Evolutionary conservation across 2,797 vertebrate genomes (phyloP).

Genomic region (Lophotriccus pileatus): DNA sequence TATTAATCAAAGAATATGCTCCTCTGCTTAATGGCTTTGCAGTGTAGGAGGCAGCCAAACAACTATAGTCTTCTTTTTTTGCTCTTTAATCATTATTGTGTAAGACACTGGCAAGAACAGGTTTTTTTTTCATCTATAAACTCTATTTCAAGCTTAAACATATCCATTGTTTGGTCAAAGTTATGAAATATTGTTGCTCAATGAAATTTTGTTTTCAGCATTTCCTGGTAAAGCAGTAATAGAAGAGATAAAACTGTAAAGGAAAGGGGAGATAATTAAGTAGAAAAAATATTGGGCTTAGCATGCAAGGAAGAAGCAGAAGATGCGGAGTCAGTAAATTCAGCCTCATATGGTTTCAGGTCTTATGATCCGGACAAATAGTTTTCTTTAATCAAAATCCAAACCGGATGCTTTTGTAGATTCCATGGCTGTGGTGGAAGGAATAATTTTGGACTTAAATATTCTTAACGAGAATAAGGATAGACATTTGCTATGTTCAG

Average conservation of each 20-base stretch:
- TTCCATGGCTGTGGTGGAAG: not conserved
- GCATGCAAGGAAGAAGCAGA: not conserved
- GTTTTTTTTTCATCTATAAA: slow-evolving; percentile 38
- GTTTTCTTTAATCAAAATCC: not conserved
- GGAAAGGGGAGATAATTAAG: not conserved
- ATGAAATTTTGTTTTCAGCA: slow-evolving; percentile 51
- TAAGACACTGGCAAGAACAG: slow-evolving; percentile 30
- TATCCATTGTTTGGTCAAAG: slow-evolving; percentile 53
- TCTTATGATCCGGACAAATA: not conserved
- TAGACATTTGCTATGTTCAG: not conserved
- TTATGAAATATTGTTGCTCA: slow-evolving; percentile 63
- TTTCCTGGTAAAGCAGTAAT: slow-evolving; percentile 41
- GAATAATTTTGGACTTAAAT: not conserved
- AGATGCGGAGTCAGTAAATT: not conserved
- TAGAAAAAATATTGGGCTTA: not conserved
- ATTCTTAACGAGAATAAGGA: not conserved
- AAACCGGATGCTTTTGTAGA: not conserved
- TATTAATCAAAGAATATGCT: slow-evolving; percentile 33
- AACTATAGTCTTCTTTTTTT: not conserved
- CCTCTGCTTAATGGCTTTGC: slow-evolving; percentile 9
- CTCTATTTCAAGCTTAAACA: slow-evolving; percentile 48
- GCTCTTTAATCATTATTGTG: slow-evolving; percentile 32
- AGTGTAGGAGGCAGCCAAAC: slow-evolving; percentile 1
- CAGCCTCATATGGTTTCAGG: not conserved
- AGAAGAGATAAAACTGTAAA: slow-evolving; percentile 15